These are phyloP conservation scores for Merops nubicus DNA, from an alignment of 2,113 vertebrate genomes.

Conservation along the genomic window DNA sequence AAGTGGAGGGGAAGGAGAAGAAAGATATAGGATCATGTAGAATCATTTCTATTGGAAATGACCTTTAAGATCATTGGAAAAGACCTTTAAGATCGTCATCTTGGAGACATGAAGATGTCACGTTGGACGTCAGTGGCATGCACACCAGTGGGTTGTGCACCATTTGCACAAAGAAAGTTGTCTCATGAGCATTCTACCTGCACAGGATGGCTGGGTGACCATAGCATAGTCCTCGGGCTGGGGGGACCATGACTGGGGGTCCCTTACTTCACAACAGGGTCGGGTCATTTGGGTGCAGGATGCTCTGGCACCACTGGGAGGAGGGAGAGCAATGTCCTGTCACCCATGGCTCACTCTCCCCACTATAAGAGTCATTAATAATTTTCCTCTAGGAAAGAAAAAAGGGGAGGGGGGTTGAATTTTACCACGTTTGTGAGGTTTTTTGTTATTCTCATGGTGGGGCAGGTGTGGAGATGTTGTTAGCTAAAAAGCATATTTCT, in stretches of 20 bases:
- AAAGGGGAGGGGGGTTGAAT: not conserved
- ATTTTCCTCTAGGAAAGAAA: not conserved
- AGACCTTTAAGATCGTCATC: not conserved
- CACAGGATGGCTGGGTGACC: not conserved
- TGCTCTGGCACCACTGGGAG: not conserved
- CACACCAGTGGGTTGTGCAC: accelerated
- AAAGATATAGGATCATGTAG: not conserved
- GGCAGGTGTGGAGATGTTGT: not conserved
- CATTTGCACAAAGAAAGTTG: not conserved
- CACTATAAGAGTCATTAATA: accelerated
- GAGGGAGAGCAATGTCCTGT: not conserved
- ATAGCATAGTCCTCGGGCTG: not conserved
- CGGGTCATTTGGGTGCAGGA: not conserved
- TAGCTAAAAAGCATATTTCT: not conserved
- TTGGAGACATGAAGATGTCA: accelerated
- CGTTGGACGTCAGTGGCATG: not conserved
- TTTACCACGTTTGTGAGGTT: not conserved
- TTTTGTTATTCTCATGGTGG: not conserved
- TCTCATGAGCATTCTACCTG: accelerated
- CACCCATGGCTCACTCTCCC: not conserved
- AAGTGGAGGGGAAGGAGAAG: not conserved
- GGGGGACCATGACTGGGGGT: accelerated
- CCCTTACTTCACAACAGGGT: not conserved
- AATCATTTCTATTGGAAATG: not conserved
- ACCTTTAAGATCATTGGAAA: not conserved